phyloP scores from a whole-genome alignment of 1,140 invertebrate genomes.

The Neocloeon triangulifer region DNA sequence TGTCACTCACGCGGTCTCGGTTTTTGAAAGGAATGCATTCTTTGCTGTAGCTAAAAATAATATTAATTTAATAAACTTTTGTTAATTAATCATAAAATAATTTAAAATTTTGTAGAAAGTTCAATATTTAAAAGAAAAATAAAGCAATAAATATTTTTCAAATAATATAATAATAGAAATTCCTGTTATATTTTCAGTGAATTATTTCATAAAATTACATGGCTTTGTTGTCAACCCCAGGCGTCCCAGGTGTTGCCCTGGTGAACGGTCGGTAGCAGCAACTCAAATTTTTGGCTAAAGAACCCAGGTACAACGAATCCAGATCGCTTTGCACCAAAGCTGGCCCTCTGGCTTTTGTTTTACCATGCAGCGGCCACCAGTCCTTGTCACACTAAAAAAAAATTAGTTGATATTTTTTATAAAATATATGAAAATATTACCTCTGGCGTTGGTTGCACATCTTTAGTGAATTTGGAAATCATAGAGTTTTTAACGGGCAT shows the following conservation, averaged over 20 bases:
- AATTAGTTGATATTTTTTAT: no score
- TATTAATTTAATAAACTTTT: not conserved
- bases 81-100: no score
- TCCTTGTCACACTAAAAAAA: not conserved
- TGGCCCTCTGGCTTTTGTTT: conserved; percentile 19
- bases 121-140: conserved; percentile 13
- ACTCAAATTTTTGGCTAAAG: conserved; percentile 15
- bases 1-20: conserved; percentile 16
- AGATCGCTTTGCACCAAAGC: conserved; percentile 35
- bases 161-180: not conserved
- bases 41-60: conserved; percentile 16
- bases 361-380: conserved; percentile 14
- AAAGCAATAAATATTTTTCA: conserved; percentile 2
- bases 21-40: conserved; percentile 18
- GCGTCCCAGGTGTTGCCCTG: conserved; percentile 21
- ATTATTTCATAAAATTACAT: not conserved
- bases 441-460: no score
- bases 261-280: conserved; percentile 39
- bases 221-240: conserved; percentile 11
- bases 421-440: no score
- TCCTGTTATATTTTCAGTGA: not conserved
- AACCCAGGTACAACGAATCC: conserved; percentile 29
- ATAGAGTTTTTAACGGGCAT: no score
- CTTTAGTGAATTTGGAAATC: no score
- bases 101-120: conserved; percentile 15